phyloP scores from a whole-genome alignment of 2,113 vertebrate genomes.

The Oxygymnocypris stewartii region DNA sequence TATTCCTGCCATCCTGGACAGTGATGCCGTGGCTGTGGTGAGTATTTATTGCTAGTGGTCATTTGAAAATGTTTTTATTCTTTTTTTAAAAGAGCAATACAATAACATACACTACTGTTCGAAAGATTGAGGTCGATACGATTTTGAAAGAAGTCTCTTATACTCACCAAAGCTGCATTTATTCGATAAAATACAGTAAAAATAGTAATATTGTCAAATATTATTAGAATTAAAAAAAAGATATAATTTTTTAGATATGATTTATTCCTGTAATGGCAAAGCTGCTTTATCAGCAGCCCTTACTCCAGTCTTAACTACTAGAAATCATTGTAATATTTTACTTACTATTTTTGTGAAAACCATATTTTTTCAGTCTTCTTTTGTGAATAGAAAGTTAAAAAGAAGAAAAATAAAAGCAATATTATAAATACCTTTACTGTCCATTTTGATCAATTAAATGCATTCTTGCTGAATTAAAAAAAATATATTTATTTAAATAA shows the following conservation, averaged over 20 bases:
- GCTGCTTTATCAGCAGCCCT: not conserved
- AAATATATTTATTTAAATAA: no score
- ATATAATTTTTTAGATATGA: no score
- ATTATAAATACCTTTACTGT: not conserved
- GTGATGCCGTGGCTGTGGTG: conserved; percentile 92
- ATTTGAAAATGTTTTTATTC: no score
- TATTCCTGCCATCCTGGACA: conserved; percentile 83
- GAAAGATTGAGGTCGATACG: not conserved
- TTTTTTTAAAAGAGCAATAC: no score
- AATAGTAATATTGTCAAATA: not conserved
- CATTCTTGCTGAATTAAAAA: not conserved
- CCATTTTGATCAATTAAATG: not conserved
- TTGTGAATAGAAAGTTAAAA: not conserved
- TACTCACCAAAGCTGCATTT: not conserved
- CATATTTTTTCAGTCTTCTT: not conserved
- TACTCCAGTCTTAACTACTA: not conserved
- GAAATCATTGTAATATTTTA: not conserved
- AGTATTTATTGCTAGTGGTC: conserved; percentile 53
- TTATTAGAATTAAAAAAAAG: no score
- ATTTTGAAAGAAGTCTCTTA: not conserved
- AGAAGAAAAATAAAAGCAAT: not conserved
- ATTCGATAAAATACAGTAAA: not conserved
- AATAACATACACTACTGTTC: not conserved
- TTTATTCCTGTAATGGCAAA: not conserved
- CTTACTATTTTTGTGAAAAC: not conserved